Evolutionary conservation across 1,140 invertebrate species (phyloP).

Genomic region (Listronotus oregonensis): DNA sequence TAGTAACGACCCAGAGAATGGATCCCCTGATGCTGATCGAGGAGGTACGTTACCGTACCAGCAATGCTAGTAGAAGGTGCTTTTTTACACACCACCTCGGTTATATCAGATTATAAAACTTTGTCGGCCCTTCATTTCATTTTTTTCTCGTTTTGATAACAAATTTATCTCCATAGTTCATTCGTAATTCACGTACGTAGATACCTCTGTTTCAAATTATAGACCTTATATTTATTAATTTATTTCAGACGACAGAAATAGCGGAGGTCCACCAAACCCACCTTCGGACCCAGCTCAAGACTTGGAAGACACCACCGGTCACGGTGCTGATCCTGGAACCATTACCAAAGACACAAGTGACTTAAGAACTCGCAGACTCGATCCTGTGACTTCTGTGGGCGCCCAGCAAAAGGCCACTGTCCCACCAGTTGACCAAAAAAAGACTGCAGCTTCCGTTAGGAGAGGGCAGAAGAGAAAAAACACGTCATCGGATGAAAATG

Average conservation of each 20-base stretch:
- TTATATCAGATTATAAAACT: background rate
- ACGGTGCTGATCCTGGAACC: conserved; percentile 48
- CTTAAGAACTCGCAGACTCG: conserved; percentile 61
- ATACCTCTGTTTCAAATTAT: too few species aligned
- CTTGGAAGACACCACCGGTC: conserved; percentile 58
- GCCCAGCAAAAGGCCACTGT: conserved; percentile 53
- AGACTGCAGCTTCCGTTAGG: conserved; percentile 43
- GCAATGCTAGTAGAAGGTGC: conserved; percentile 49
- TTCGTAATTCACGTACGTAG: too few species aligned
- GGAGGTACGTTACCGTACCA: conserved; percentile 63
- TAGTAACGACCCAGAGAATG: conserved; percentile 82
- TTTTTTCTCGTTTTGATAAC: background rate
- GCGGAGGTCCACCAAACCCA: conserved; percentile 62
- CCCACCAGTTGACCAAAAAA: conserved; percentile 43
- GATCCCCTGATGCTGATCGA: conserved; percentile 82
- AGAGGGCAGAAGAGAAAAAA: conserved; percentile 63
- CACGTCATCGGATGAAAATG: conserved; percentile 65
- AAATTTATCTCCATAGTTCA: too few species aligned
- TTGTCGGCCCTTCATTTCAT: background rate
- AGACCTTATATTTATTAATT: too few species aligned
- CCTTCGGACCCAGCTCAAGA: conserved; percentile 60
- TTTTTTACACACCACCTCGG: conserved; percentile 34
- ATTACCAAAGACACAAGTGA: conserved; percentile 61
- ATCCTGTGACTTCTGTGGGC: conserved; percentile 52
- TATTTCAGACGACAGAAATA: conserved; percentile 61